Evolutionary conservation across 2,797 vertebrate species (phyloP), one percentile per base, ranked within the genome.

Genomic region (Choloepus didactylus): DNA sequence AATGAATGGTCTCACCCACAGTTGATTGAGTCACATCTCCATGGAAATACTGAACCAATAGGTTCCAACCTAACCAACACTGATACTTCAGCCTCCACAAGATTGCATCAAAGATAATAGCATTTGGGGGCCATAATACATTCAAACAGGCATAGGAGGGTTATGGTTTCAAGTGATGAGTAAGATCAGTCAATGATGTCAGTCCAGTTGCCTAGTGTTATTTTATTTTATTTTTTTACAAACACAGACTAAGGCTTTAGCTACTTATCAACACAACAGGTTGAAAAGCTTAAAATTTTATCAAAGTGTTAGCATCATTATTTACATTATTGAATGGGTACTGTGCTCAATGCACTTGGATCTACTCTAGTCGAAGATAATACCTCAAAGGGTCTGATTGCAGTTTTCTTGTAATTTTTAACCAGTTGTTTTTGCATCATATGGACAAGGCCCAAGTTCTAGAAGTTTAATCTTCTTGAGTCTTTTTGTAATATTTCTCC

Each of bases 361-460:
- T 60, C 10, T 5, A 38, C 21, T 87, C 23, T 44, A 80, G 41
- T 46, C 64, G 79, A 70, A 80, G 75, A 89, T 8, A 67, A 25
- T 59, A 59, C 69, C 18, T 51, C 85, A 91, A 67, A 12, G 81
- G 18, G 10, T 84, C 6, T 69, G 35, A 93, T 80, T 70, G 15
- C 51, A 88, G 67, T 77, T 84, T 85, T 83, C 29, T 60, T 83
- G 31, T 1, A 41, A 75, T 46, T 86, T 82, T 93, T 76, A 94
- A 41, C 41, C 21, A 66, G 31, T 90, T 95, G 15, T 94, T 93
- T 94, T 89, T 38, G 77, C 27, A 91, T 75, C 51, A 86, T 69
- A 83, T 72, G 66, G 8, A 51, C 2, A 92, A 35, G 11, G 25
- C 27, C 21, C 5, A 95, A 73, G 7, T 69, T 95, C 21, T 73